Evolutionary conservation across 2,888 invertebrate genomes (phyloP), one percentile per base, ranked within the genome.

Genomic region (Volucella zonaria): DNA sequence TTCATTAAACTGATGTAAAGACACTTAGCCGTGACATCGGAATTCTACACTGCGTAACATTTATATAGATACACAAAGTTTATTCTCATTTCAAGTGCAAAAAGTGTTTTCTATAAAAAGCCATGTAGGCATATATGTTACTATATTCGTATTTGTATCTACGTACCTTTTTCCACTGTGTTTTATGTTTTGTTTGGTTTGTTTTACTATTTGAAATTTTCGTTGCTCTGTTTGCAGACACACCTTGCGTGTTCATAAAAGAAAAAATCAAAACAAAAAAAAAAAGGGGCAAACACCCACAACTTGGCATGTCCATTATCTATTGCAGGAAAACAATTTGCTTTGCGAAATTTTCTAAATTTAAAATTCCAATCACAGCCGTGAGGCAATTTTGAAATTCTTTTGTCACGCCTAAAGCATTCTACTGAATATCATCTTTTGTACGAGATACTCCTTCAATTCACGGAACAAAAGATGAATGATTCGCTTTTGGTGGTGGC

Each of bases 341-440:
- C 43, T 59, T 59, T 18, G 67, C 38, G 15, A 52, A 14, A n/a
- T 43, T 71, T 64, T 58, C n/a, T n/a, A 58, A 43, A 52, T 43
- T 76, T 68, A 51, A 78, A 71, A 78, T 78, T 78, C 78, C 49
- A 64, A 42, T 64, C 78, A 71, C 78, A 51, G 31, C 38, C 38
- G 43, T 51, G 51, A 11, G 31, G 56, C 23, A 58, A 52, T 58
- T 62, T 51, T 51, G 14, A 78, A 49, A 78, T 78, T 78, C 78
- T 64, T 64, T 71, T 78, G 64, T 18, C 18, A 38, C 38, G 49
- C 64, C 62, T 43, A 51, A 56, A 11, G 61, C 45, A 45, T 51
- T 43, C 54, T 68, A 68, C 15, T 6, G 31, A 31, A 6, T 31
- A 31, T 6, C 62, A 52, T 54, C 45, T 45, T 43, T 31, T 52